Evolutionary conservation across 2,797 vertebrate species (phyloP).

Genomic region (Takifugu ocellatus): DNA sequence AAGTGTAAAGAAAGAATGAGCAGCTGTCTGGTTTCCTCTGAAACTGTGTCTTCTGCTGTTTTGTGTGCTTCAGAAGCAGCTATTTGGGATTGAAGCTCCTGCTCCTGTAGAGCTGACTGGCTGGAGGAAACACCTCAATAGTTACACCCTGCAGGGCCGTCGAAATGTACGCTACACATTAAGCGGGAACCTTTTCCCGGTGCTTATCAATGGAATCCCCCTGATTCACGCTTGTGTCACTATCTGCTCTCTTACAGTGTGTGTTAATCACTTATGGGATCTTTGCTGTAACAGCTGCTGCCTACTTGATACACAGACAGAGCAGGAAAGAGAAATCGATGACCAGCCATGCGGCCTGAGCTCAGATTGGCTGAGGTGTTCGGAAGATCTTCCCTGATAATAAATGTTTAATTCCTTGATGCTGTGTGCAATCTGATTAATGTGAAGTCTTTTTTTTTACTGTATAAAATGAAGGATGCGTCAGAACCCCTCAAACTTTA

Average conservation of each 20-base stretch:
- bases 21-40: slow-evolving; percentile 2
- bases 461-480: too few relatives aligned
- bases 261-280: slow-evolving; percentile 62
- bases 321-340: slow-evolving; percentile 34
- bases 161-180: slow-evolving; percentile 52
- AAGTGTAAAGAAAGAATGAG: neutral
- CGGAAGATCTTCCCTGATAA: neutral
- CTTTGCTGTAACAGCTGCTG: slow-evolving; percentile 39
- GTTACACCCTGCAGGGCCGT: slow-evolving; percentile 61
- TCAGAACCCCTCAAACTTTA: too few relatives aligned
- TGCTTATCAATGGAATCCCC: neutral
- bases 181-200: neutral
- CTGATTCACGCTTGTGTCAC: neutral
- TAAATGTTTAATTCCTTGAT: neutral
- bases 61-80: slow-evolving; percentile 57
- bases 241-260: slow-evolving; percentile 48
- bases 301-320: slow-evolving; percentile 42
- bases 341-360: slow-evolving; percentile 27
- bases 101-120: slow-evolving; percentile 52
- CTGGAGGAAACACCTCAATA: slow-evolving; percentile 70
- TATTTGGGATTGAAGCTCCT: slow-evolving; percentile 58
- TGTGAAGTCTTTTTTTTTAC: too few relatives aligned
- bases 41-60: neutral
- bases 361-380: neutral
- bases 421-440: too few relatives aligned